Percentiles rank a stretch among this genome's conserved stretches.
phyloP scores from a whole-genome alignment of 2,888 invertebrate genomes.

The Cephonodes hylas region DNA sequence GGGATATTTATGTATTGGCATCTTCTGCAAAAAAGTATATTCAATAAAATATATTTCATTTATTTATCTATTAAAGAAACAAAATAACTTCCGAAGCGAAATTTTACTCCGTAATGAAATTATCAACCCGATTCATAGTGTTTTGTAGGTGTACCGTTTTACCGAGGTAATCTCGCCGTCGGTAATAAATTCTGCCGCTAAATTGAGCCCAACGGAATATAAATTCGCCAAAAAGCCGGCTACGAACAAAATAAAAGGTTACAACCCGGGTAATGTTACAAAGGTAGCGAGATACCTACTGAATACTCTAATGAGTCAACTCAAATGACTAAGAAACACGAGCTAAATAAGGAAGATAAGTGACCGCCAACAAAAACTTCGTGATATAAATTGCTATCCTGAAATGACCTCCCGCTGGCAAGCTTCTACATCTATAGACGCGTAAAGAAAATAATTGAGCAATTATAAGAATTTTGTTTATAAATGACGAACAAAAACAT shows the following conservation, averaged over 20 bases:
- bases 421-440: background rate
- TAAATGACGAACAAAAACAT: conserved; percentile 13
- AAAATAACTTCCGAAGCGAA: background rate
- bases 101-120: background rate
- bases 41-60: no score
- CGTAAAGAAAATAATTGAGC: conserved; percentile 11
- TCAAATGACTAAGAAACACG: background rate
- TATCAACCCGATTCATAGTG: background rate
- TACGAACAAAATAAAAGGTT: background rate
- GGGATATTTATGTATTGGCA: background rate
- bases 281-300: background rate
- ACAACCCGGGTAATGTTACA: background rate
- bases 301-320: background rate
- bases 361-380: background rate
- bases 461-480: conserved; percentile 10
- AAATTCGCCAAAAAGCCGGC: background rate
- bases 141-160: background rate
- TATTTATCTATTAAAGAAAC: background rate
- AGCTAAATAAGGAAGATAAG: background rate
- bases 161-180: background rate
- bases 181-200: conserved; percentile 6
- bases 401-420: conserved; percentile 5
- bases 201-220: conserved; percentile 9
- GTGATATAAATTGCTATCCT: conserved; percentile 3
- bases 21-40: background rate